Evolutionary conservation across 2,888 invertebrate species (phyloP), one percentile per base, ranked within the genome.

Genomic region (Drosophila tripunctata): DNA sequence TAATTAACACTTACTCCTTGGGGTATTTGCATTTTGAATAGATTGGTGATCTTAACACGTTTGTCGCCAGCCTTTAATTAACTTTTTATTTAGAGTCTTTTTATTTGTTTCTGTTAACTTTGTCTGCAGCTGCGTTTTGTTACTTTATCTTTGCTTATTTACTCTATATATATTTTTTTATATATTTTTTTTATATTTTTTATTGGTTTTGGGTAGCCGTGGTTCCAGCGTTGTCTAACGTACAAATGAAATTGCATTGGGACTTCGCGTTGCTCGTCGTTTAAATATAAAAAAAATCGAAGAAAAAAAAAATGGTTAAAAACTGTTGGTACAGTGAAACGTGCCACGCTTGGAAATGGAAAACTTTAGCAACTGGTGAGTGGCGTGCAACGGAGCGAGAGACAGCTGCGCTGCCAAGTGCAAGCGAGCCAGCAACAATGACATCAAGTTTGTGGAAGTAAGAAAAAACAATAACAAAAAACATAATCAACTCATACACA

Each of bases 1-100:
- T 40, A 74, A 75, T 78, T 67, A 65, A 72, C 85, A 89, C 88
- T 89, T 89, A 89, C 88, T 75, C 84, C 84, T 77, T 69, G 79
- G 58, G 85, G 82, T 48, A 87, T 70, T 72, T 78, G 57, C 88
- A 88, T 88, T 67, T 75, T 70, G 33, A 58, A 47, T 47, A 54
- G 47, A 45, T 44, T 36, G 14, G 4, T n/a, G 35, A 44, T 19
- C 38, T 71, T 52, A 58, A 63, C 71, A 57, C 67, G 33, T n/a
- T 50, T 52, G 58, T 54, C 43, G 17, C 19, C 36, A 15, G 48
- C 31, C 12, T 44, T 57, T 31, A 41, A 43, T 47, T 41, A 7
- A 48, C 47, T 24, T 19, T 17, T 41, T 43, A 7, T 17, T 14
- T 31, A 19, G 44, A 5, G n/a, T 43, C 61, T 0, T 8, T 35